Evolutionary conservation across 2,113 vertebrate species (phyloP).

Genomic region (Lepidiolamprologus cunningtoni): DNA sequence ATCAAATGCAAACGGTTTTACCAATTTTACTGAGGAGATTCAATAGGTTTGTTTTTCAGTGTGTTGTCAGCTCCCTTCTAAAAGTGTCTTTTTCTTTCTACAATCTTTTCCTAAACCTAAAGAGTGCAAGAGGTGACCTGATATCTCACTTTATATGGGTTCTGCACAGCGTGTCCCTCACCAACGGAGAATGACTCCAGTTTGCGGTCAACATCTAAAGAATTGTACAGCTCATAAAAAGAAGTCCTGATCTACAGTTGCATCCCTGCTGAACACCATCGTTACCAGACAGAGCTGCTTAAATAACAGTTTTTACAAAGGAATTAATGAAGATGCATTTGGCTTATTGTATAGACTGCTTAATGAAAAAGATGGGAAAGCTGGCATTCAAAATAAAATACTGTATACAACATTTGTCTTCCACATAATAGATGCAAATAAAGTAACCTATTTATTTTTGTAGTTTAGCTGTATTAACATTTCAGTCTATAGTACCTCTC

Average conservation of each 20-base stretch:
- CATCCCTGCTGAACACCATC: not conserved
- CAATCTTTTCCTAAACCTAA: not conserved
- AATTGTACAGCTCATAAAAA: not conserved
- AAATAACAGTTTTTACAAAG: fast-evolving
- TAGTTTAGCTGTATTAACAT: not conserved
- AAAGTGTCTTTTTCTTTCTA: not conserved
- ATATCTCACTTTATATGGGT: not conserved
- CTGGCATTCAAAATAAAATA: not conserved
- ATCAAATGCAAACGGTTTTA: fast-evolving
- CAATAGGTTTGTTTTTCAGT: not conserved
- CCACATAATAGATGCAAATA: not conserved
- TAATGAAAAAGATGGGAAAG: not conserved
- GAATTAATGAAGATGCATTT: not conserved
- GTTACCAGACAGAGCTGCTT: not conserved
- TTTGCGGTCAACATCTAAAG: not conserved
- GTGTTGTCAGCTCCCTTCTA: fast-evolving
- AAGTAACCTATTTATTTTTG: not conserved
- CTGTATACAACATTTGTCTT: not conserved
- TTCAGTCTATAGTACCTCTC: not conserved
- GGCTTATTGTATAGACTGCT: not conserved
- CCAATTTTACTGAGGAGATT: not conserved
- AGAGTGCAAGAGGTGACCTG: not conserved
- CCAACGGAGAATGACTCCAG: not conserved
- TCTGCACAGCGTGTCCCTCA: not conserved
- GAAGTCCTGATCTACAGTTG: not conserved